Evolutionary conservation across 2,888 invertebrate species (phyloP).

Genomic region (Nemoura dubitans): DNA sequence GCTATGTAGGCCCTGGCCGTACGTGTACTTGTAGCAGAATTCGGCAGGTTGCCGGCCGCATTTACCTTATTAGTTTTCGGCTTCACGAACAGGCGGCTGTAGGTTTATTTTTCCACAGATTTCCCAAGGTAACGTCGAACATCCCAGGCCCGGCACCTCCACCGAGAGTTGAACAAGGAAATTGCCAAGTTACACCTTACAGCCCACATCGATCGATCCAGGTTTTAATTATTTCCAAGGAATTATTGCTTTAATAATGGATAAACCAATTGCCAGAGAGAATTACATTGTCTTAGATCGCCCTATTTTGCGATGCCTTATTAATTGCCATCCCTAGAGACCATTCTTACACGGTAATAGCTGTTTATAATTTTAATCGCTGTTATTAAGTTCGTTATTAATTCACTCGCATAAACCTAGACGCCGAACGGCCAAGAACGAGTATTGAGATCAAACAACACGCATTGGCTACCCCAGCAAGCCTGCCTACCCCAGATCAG

Average conservation of each 20-base stretch:
- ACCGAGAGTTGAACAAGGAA: not conserved
- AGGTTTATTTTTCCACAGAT: not conserved
- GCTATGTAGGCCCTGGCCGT: not conserved
- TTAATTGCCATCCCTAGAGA: not conserved
- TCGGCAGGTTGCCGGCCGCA: not conserved
- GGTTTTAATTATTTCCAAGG: not conserved
- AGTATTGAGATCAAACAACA: not conserved
- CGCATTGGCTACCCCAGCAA: not conserved
- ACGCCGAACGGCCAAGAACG: not conserved
- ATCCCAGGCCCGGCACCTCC: not conserved
- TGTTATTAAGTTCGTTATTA: not conserved
- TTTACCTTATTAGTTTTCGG: not conserved
- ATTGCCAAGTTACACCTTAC: not conserved
- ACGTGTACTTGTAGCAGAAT: not conserved
- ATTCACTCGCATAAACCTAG: not conserved
- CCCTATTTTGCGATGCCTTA: not conserved
- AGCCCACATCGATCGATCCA: not conserved
- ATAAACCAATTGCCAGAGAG: not conserved
- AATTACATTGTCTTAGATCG: conserved; percentile 12
- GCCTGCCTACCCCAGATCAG: not conserved
- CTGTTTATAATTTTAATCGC: conserved; percentile 1
- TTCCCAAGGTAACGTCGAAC: not conserved
- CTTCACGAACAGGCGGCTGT: not conserved
- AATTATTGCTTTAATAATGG: not conserved
- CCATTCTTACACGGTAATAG: not conserved